Evolutionary conservation across 2,797 vertebrate species (phyloP), one percentile per base, ranked within the genome.

Genomic region (Lycodopsis pacificus): DNA sequence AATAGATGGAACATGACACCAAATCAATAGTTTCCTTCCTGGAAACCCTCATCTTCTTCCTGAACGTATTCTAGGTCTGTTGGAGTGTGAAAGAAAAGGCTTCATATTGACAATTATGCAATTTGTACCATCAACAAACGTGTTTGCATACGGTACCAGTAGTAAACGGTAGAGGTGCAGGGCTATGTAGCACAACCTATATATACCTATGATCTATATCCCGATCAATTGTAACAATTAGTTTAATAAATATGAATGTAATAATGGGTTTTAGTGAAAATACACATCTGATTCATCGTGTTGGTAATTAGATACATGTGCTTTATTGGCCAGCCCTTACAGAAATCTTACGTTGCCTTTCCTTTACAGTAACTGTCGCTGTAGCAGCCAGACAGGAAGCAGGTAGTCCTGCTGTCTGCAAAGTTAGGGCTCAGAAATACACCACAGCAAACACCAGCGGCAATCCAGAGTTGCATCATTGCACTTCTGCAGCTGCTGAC

Each of bases 341-440:
- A 34, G 34, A 27, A 65, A 32, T 61, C 25, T 20, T 25, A 11
- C 10, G 44, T 40, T 32, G 20, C 20, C 25, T 51, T 70, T 69
- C 38, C 22, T 20, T 49, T 46, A 25, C 11, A 54, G 25, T 68
- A 17, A n/a, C 64, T 13, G 56, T 65, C 36, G 77, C 20, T 48
- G 19, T 27, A 69, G 48, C 63, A 42, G 42, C 66, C 68, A 77
- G 73, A 81, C 71, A 62, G 71, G 65, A 77, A 71, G 40, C 66
- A 66, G 34, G 59, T 54, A 27, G 73, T 59, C 74, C 70, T 22
- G 19, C 76, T 51, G 79, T 76, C 76, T 82, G 71, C 65, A 71
- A 84, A 79, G 80, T 89, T 83, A 65, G 79, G 59, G 42, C 63
- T 74, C 66, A 63, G 65, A 82, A 81, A 84, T 65, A 77, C 42